A percentile compares a stretch with the other conserved stretches of the same genome.
Evolutionary conservation across 2,888 invertebrate genomes (phyloP).

Genomic region (Aphodius granarius): DNA sequence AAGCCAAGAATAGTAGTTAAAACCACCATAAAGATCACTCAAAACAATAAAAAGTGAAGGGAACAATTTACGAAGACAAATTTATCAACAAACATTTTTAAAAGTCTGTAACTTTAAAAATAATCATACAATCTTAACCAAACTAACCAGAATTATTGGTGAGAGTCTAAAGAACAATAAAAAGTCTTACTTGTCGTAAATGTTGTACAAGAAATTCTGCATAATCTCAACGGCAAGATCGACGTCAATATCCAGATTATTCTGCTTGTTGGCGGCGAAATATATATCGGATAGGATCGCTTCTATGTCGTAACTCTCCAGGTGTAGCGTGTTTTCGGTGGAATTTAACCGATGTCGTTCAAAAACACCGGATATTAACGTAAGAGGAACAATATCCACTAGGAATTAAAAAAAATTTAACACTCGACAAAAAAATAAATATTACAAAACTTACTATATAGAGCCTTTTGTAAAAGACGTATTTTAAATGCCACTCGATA

Average conservation of each 20-base stretch:
- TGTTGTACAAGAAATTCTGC: slow-evolving; percentile 66
- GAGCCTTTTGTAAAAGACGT: slow-evolving; percentile 61
- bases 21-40: no score
- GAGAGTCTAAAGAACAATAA: slow-evolving; percentile 37
- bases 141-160: no score
- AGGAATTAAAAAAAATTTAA: slow-evolving; percentile 32
- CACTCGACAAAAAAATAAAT: slow-evolving; percentile 2
- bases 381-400: slow-evolving; percentile 49
- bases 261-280: slow-evolving; percentile 71
- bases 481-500: slow-evolving; percentile 78
- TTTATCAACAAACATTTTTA: slow-evolving; percentile 15
- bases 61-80: slow-evolving; percentile 5
- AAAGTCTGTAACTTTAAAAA: no score
- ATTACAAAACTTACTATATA: slow-evolving; percentile 63
- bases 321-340: slow-evolving; percentile 66
- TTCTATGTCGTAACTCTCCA: slow-evolving; percentile 71
- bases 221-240: slow-evolving; percentile 66
- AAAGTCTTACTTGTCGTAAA: slow-evolving; percentile 70
- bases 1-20: no score
- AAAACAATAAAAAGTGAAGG: no score
- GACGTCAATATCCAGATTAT: slow-evolving; percentile 62
- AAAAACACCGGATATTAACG: slow-evolving; percentile 70
- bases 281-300: slow-evolving; percentile 74
- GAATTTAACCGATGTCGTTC: slow-evolving; percentile 70
- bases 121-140: no score